Evolutionary conservation across 2,113 vertebrate species (phyloP).

Genomic region (Mirza zaza): DNA sequence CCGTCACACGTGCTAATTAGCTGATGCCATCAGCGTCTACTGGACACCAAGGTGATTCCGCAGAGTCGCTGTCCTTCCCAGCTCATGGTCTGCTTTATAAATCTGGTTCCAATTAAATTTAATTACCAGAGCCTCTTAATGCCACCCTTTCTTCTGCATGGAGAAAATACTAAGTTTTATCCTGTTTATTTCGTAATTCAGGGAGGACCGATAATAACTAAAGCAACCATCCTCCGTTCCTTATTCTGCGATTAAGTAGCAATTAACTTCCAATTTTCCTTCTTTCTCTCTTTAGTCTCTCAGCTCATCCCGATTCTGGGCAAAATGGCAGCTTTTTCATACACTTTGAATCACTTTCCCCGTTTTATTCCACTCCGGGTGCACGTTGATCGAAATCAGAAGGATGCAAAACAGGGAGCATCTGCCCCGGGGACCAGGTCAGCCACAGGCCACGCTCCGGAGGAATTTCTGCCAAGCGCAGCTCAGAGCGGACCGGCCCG

Average conservation of each 20-base stretch:
- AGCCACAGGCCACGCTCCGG: neutral
- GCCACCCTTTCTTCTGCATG: neutral
- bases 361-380: neutral
- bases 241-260: neutral
- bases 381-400: neutral
- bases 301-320: neutral
- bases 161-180: slow-evolving; percentile 14
- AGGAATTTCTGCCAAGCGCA: neutral
- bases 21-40: neutral
- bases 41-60: neutral
- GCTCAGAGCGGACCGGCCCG: fast-evolving
- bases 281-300: neutral
- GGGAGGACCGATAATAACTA: neutral
- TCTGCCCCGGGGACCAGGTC: neutral
- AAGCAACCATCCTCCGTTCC: neutral
- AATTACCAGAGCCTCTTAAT: slow-evolving; percentile 30
- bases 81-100: neutral
- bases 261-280: neutral
- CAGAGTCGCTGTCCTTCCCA: neutral
- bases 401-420: neutral
- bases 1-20: neutral
- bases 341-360: neutral
- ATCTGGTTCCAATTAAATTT: slow-evolving; percentile 47
- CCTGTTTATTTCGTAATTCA: slow-evolving; percentile 13
- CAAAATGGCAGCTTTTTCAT: neutral